Conservation (phyloP, 2,888 invertebrate species). For the Timema cristinae region DNA sequence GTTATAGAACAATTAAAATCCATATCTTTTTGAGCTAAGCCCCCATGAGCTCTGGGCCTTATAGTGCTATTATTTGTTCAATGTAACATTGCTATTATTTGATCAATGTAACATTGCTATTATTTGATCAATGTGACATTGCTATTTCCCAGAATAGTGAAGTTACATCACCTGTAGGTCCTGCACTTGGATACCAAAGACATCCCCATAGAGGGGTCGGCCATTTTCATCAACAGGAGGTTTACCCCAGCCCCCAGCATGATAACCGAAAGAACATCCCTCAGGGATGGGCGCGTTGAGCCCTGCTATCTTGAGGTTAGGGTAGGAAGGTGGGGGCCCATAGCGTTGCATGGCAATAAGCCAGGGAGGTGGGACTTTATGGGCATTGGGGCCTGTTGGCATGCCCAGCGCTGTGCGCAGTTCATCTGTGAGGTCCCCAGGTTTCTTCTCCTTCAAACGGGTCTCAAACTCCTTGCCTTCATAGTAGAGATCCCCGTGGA, state of each 20-base stretch:
- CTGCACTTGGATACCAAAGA: conserved; percentile 81
- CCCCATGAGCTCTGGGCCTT: too few species aligned
- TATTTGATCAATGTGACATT: too few species aligned
- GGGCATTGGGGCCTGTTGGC: conserved; percentile 93
- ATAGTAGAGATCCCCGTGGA: conserved; percentile 97
- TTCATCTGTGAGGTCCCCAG: conserved; percentile 95
- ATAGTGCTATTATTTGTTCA: too few species aligned
- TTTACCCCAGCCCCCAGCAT: conserved; percentile 99
- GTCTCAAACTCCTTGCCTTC: conserved; percentile 99
- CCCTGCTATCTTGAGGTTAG: conserved; percentile 95
- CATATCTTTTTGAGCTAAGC: too few species aligned
- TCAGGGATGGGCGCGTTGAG: conserved; percentile 98
- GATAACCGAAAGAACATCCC: conserved; percentile 96
- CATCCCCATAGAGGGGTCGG: conserved; percentile 97
- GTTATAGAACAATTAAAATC: too few species aligned
- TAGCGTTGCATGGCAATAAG: conserved; percentile 62
- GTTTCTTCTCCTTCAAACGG: conserved; percentile 95
- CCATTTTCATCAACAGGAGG: conserved; percentile 99
- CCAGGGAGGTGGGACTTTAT: conserved; percentile 57
- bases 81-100: too few species aligned
- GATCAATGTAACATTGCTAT: too few species aligned
- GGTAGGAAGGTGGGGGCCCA: conserved; percentile 98
- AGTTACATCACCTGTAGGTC: conserved; percentile 58
- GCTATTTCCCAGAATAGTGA: too few species aligned
- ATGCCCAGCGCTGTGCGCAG: conserved; percentile 94